These are phyloP conservation scores for Ephialtes manifestator DNA, from an alignment of 2,888 invertebrate genomes.

Conservation along the genomic window DNA sequence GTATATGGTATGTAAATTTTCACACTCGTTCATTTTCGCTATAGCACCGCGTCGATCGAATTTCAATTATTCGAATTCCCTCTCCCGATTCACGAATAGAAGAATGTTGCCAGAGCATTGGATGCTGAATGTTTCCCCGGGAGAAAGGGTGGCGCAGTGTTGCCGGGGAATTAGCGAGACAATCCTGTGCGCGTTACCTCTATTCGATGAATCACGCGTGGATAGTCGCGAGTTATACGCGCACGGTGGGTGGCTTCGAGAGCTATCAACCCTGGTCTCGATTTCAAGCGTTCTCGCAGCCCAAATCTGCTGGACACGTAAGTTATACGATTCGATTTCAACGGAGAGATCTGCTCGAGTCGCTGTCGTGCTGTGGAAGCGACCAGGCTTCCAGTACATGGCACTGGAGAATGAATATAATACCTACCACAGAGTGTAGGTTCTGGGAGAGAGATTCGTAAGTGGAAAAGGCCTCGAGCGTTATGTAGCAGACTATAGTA, in stretches of 20 bases:
- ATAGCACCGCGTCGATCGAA: slow-evolving; percentile 33
- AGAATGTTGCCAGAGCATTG: slow-evolving; percentile 4
- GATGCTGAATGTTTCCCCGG: not conserved
- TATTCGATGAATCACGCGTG: slow-evolving; percentile 79
- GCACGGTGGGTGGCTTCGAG: slow-evolving; percentile 41
- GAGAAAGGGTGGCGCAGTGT: not conserved
- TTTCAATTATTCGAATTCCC: slow-evolving; percentile 65
- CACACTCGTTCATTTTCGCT: not conserved
- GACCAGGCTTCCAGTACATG: slow-evolving; percentile 32
- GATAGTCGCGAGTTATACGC: slow-evolving; percentile 27
- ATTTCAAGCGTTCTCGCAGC: slow-evolving; percentile 37
- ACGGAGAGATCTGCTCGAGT: slow-evolving; percentile 70
- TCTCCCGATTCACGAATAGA: slow-evolving; percentile 5
- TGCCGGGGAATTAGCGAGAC: slow-evolving; percentile 75
- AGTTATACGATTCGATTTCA: slow-evolving; percentile 84
- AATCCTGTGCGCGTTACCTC: slow-evolving; percentile 72
- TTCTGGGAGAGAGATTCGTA: slow-evolving; percentile 56
- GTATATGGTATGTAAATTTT: slow-evolving; percentile 29
- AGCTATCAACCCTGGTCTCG: slow-evolving; percentile 5
- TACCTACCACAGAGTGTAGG: slow-evolving; percentile 35
- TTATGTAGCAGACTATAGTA: slow-evolving; percentile 61
- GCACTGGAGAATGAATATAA: slow-evolving; percentile 45
- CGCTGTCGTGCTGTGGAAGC: slow-evolving; percentile 9
- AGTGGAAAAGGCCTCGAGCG: slow-evolving; percentile 65
- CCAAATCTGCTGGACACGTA: slow-evolving; percentile 74